A percentile compares a stretch with the other conserved stretches of the same genome.
phyloP scores from a whole-genome alignment of 1,140 invertebrate genomes.

The Hirudo medicinalis region DNA sequence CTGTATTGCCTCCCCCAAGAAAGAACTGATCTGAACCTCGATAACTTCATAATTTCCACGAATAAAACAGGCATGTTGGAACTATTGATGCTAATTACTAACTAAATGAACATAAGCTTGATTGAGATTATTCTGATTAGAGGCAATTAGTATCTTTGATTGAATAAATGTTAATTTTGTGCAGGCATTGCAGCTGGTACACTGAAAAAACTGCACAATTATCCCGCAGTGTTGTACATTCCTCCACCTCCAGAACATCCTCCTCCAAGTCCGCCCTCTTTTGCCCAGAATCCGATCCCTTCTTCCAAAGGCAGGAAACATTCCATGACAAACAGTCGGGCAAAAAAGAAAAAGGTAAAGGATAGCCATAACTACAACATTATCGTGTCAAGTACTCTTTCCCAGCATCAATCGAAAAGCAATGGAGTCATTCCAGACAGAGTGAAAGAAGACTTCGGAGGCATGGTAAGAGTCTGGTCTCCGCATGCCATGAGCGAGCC shows the following conservation, averaged over 20 bases:
- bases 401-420: conserved; percentile 6
- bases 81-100: too few relatives aligned
- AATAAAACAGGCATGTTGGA: too few relatives aligned
- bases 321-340: not conserved
- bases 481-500: conserved; percentile 28
- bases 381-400: not conserved
- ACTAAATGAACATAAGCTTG: too few relatives aligned
- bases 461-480: conserved; percentile 14
- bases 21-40: too few relatives aligned
- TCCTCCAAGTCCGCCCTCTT: conserved; percentile 44
- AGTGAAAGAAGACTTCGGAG: conserved; percentile 7
- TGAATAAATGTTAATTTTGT: too few relatives aligned
- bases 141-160: too few relatives aligned
- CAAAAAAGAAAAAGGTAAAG: conserved; percentile 2
- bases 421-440: conserved; percentile 5
- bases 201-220: not conserved
- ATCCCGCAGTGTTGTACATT: conserved; percentile 42
- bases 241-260: conserved; percentile 67
- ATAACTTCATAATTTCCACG: too few relatives aligned
- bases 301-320: not conserved
- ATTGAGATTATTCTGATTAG: too few relatives aligned
- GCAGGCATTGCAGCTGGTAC: not conserved
- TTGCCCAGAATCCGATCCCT: not conserved
- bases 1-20: too few relatives aligned
- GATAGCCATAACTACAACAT: not conserved